A percentile compares a stretch with the other conserved stretches of the same genome.
phyloP scores from a whole-genome alignment of 2,888 invertebrate species.

The Netelia melanura region DNA sequence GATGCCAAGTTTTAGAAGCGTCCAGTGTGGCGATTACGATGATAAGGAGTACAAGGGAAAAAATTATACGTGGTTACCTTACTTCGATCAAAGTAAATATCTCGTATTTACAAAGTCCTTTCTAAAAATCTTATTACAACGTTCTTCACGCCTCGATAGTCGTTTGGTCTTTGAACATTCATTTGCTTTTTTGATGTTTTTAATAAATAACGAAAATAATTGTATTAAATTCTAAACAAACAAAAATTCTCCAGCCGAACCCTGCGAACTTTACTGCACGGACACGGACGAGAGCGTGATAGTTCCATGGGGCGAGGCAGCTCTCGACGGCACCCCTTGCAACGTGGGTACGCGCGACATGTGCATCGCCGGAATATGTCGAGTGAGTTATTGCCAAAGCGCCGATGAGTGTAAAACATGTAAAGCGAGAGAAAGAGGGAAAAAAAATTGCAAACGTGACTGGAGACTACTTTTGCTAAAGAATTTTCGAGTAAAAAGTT shows the following conservation, averaged over 20 bases:
- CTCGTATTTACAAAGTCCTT: not conserved
- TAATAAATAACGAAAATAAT: not conserved
- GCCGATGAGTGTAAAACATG: too few species aligned
- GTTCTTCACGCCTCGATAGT: not conserved
- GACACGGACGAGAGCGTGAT: constrained; percentile 87
- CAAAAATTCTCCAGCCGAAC: constrained; percentile 83
- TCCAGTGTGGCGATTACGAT: constrained; percentile 85
- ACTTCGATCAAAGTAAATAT: constrained; percentile 89
- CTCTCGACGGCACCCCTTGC: constrained; percentile 89
- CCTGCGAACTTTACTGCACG: constrained; percentile 88
- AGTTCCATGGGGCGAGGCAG: constrained; percentile 87
- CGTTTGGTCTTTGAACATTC: too few species aligned
- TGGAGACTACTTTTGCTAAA: too few species aligned
- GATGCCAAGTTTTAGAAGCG: constrained; percentile 84
- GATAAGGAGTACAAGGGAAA: constrained; percentile 88
- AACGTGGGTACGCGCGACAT: constrained; percentile 87
- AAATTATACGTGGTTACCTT: constrained; percentile 90
- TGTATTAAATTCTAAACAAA: not conserved
- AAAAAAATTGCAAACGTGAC: not conserved
- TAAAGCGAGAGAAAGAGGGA: not conserved
- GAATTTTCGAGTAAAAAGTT: constrained; percentile 46
- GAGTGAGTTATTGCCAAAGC: constrained; percentile 84
- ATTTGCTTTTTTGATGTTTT: not conserved
- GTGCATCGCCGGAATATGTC: constrained; percentile 88
- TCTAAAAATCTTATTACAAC: not conserved